A percentile compares a stretch with the other conserved stretches of the same genome.
Conservation (phyloP, 2,797 vertebrate genomes). For the Caiman crocodilus region DNA sequence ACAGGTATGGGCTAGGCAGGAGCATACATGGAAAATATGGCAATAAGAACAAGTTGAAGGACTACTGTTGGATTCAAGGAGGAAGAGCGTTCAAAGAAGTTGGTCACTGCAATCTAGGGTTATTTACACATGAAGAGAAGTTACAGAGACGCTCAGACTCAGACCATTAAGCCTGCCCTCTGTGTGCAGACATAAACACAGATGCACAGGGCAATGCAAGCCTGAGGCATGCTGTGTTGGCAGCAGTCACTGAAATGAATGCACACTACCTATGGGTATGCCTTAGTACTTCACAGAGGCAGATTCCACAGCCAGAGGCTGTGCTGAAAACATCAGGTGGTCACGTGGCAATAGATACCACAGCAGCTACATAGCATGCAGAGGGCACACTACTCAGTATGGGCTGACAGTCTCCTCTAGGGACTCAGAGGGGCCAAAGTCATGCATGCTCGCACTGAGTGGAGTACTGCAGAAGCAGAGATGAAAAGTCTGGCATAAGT, state of each 20-base stretch:
- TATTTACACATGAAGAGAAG: background rate
- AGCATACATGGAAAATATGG: fast-evolving
- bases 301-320: background rate
- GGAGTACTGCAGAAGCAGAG: background rate
- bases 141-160: background rate
- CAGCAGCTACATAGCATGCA: background rate
- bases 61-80: background rate
- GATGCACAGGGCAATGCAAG: background rate
- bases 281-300: background rate
- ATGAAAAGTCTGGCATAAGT: background rate
- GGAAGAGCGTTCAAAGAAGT: fast-evolving
- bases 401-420: background rate
- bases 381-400: background rate
- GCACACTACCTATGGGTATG: background rate
- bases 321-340: background rate
- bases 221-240: background rate
- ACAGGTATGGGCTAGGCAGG: background rate
- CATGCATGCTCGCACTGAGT: background rate
- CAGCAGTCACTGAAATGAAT: background rate
- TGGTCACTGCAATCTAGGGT: fast-evolving
- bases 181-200: background rate
- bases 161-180: background rate
- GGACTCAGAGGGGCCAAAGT: background rate
- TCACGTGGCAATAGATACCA: background rate
- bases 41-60: background rate